phyloP scores from a whole-genome alignment of 2,888 invertebrate species.

The Drosophila mettleri region DNA sequence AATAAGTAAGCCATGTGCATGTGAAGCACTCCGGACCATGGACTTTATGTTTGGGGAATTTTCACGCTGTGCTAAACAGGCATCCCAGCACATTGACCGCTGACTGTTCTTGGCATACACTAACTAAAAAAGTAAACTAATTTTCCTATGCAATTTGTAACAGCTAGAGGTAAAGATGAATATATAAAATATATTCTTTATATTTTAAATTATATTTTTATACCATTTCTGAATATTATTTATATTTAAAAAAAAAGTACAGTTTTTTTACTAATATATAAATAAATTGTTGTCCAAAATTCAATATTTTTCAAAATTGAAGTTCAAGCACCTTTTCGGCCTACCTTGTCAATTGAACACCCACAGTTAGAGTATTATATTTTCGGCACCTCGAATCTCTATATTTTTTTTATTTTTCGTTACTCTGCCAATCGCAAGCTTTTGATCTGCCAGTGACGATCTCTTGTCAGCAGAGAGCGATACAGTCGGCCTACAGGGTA shows the following conservation, averaged over 20 bases:
- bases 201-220: no score
- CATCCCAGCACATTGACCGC: conserved; percentile 47
- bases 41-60: conserved; percentile 62
- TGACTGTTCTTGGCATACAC: conserved; percentile 11
- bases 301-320: neutral
- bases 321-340: neutral
- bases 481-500: conserved; percentile 3
- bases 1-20: conserved; percentile 22
- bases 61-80: conserved; percentile 11
- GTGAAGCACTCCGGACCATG: conserved; percentile 19
- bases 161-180: neutral
- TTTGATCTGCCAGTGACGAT: conserved; percentile 58
- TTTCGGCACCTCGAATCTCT: neutral
- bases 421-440: conserved; percentile 25
- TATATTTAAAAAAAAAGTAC: no score
- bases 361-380: neutral
- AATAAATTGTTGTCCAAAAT: no score
- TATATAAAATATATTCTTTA: no score
- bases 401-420: neutral
- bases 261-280: no score
- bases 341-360: neutral
- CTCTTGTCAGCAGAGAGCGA: conserved; percentile 14
- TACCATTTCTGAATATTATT: no score
- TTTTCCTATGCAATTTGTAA: neutral
- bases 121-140: neutral